Conservation (phyloP, 2,797 vertebrate genomes). For the Cossypha dichroa region DNA sequence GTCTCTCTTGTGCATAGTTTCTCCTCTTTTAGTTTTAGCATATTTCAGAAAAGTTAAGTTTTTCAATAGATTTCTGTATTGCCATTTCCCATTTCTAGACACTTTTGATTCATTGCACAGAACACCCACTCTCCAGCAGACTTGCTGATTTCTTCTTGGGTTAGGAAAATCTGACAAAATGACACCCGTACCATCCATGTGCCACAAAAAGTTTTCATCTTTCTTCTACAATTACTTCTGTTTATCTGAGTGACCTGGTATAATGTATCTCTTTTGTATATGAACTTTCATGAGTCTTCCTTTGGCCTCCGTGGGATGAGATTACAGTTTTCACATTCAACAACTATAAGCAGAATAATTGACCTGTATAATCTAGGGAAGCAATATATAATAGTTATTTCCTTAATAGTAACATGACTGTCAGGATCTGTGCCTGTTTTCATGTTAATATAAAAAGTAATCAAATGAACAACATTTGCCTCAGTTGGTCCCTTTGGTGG, state of each 20-base stretch:
- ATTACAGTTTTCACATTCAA: not conserved
- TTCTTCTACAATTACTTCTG: not conserved
- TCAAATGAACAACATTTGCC: not conserved
- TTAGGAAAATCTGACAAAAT: not conserved
- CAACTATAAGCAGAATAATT: not conserved
- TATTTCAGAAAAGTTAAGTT: slow-evolving; percentile 11
- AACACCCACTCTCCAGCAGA: slow-evolving; percentile 33
- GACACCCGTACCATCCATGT: not conserved
- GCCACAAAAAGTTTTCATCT: not conserved
- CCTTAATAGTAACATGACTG: not conserved
- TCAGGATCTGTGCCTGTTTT: not conserved
- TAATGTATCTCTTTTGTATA: not conserved
- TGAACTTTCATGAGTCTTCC: not conserved
- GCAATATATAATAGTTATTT: not conserved
- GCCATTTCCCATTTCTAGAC: slow-evolving; percentile 30
- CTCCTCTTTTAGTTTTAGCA: not conserved
- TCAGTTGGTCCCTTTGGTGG: not conserved
- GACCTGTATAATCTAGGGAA: not conserved
- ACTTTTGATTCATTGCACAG: slow-evolving; percentile 1
- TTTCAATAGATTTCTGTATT: not conserved
- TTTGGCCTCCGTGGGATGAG: not conserved
- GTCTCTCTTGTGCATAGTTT: slow-evolving; percentile 10
- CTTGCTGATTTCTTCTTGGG: not conserved
- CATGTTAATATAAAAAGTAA: not conserved
- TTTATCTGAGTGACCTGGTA: not conserved